phyloP scores from a whole-genome alignment of 2,888 invertebrate species.

The Dasypogon diadema region DNA sequence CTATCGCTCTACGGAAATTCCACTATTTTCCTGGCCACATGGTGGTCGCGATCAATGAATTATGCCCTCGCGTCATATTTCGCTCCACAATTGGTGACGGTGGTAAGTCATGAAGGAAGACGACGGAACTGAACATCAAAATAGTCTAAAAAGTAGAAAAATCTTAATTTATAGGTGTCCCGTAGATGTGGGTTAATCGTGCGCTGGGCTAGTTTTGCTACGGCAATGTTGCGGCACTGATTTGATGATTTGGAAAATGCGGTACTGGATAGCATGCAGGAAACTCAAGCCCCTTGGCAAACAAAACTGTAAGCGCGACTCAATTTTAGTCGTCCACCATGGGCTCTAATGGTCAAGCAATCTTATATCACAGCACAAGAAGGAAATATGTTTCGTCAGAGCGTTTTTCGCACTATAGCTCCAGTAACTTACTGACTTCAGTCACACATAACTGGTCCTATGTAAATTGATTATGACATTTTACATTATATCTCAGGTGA shows the following conservation, averaged over 20 bases:
- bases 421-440: conserved; percentile 30
- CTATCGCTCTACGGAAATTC: conserved; percentile 33
- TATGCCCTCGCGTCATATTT: conserved; percentile 38
- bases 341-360: not conserved
- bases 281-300: conserved; percentile 24
- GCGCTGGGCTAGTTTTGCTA: conserved; percentile 65
- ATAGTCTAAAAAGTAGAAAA: conserved; percentile 27
- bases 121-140: conserved; percentile 19
- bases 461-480: conserved; percentile 53
- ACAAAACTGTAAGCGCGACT: not conserved
- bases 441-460: conserved; percentile 33
- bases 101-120: conserved; percentile 36
- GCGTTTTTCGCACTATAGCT: conserved; percentile 21
- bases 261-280: conserved; percentile 11
- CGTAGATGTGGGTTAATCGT: conserved; percentile 70
- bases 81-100: conserved; percentile 35
- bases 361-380: not conserved
- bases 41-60: conserved; percentile 35
- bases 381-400: conserved; percentile 45
- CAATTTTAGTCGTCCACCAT: not conserved
- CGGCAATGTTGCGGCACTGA: conserved; percentile 35
- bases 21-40: conserved; percentile 10
- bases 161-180: conserved; percentile 68
- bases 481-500: conserved; percentile 32
- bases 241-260: conserved; percentile 49